A percentile compares a stretch with the other conserved stretches of the same genome.
Conservation (phyloP, 1,140 invertebrate species). For the Gonioctena quinquepunctata region DNA sequence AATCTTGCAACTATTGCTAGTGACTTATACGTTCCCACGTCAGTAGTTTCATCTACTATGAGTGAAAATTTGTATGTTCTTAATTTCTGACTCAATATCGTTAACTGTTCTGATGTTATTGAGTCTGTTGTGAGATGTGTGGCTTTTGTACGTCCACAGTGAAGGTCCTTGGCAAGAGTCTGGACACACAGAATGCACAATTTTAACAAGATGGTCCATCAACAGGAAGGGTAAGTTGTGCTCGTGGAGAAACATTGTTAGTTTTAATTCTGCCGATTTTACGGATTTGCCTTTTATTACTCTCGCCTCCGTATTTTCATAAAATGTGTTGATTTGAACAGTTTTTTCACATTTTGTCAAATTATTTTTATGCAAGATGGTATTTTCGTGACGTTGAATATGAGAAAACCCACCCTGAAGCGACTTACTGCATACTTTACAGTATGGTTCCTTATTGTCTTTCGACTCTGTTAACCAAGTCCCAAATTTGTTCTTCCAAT, state of each 20-base stretch:
- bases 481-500: too few species aligned
- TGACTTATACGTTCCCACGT: slow-evolving; percentile 4
- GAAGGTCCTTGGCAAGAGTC: slow-evolving; percentile 6
- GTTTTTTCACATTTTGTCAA: background rate
- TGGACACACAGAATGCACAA: background rate
- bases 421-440: too few species aligned
- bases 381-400: too few species aligned
- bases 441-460: too few species aligned
- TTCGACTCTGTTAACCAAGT: too few species aligned
- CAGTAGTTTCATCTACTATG: slow-evolving; percentile 19
- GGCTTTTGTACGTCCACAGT: background rate
- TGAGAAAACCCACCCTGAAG: too few species aligned
- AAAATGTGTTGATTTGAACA: background rate
- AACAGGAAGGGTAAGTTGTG: slow-evolving; percentile 1
- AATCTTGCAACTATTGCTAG: background rate
- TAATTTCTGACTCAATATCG: background rate
- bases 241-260: background rate
- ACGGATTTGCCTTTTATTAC: background rate
- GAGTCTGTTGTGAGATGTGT: background rate
- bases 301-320: background rate
- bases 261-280: slow-evolving; percentile 2
- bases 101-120: background rate
- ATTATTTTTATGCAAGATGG: background rate
- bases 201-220: background rate
- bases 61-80: background rate